phyloP scores from a whole-genome alignment of 2,888 invertebrate genomes.

The Pterobdella sp. region DNA sequence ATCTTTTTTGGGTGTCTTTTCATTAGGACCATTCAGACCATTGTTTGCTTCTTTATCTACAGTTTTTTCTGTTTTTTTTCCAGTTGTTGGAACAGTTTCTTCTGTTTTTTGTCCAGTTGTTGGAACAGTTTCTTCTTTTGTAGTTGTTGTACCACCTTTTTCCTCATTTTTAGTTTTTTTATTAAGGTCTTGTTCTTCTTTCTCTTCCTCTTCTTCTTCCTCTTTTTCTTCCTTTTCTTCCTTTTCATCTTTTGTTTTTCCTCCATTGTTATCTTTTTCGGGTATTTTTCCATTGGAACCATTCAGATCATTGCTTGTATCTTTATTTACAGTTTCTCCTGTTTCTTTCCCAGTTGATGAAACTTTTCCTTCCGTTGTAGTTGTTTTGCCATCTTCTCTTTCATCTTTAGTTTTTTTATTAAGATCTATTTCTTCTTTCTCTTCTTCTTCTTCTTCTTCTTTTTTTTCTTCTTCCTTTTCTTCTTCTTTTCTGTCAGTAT shows the following conservation, averaged over 20 bases:
- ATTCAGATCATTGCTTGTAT: not conserved
- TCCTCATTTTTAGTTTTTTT: constrained; percentile 10
- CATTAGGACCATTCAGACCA: not conserved
- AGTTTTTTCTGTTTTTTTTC: not conserved
- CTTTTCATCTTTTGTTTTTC: constrained; percentile 17
- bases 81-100: not conserved
- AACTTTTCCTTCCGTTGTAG: not conserved
- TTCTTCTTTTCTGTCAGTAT: constrained; percentile 4
- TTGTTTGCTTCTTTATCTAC: constrained; percentile 13
- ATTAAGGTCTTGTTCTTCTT: constrained; percentile 5
- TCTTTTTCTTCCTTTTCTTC: constrained; percentile 22
- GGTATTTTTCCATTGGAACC: not conserved
- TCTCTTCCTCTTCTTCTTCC: constrained; percentile 22
- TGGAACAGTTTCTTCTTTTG: not conserved
- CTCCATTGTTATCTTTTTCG: constrained; percentile 13
- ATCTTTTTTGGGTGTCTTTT: constrained; percentile 5
- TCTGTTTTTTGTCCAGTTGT: constrained; percentile 1
- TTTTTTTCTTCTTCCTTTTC: constrained; percentile 7
- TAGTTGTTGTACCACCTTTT: not conserved
- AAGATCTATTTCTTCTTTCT: constrained; percentile 8
- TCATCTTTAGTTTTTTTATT: constrained; percentile 9
- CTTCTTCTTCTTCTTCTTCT: constrained; percentile 19
- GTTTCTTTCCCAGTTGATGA: not conserved
- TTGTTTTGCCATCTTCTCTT: constrained; percentile 12
- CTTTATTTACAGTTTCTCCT: not conserved